Evolutionary conservation across 2,797 vertebrate species (phyloP), one percentile per base, ranked within the genome.

Genomic region (Danio jaintianensis): DNA sequence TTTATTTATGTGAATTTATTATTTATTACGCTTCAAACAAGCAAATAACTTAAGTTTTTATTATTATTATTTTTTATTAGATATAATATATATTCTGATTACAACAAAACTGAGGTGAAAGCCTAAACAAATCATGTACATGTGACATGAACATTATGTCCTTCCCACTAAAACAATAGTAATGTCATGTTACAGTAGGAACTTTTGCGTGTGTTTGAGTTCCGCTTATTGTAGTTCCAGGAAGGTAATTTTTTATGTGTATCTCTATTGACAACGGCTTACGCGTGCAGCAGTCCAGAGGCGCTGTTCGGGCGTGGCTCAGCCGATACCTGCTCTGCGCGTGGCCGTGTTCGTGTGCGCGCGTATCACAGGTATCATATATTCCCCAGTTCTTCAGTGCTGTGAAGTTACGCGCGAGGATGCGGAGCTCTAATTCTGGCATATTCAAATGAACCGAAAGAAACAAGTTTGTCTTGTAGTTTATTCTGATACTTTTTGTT

Each of bases 271-370:
- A 36, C 42, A 18, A n/a, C 29, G 6, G 11, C 50, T 78, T 68
- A 29, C 42, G 5, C n/a, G 36, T 66, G 55, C 55, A 13, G 29
- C 13, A 47, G 36, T 69, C 29, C 50, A 42, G 0, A 63, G 47
- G 68, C 18, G 47, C 10, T 13, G 38, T 16, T 71, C 20, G 78
- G 78, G 78, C 59, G 78, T 80, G 78, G 68, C 68, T 29, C 29
- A n/a, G 53, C 4, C 36, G 56, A 52, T 38, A 78, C 66, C 76
- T 78, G 76, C 64, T 61, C 3, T 52, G 55, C 64, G 43, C 58
- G 48, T 36, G 68, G 4, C 42, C 7, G 53, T 20, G 42, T 36
- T 13, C 15, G 11, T 22, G 53, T 45, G 20, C 50, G 48, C 36
- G 48, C 45, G 29, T 47, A 6, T 22, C 29, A 7, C 67, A 63